Conservation (phyloP, 2,113 vertebrate genomes). For the Ceyx melanurus region DNA sequence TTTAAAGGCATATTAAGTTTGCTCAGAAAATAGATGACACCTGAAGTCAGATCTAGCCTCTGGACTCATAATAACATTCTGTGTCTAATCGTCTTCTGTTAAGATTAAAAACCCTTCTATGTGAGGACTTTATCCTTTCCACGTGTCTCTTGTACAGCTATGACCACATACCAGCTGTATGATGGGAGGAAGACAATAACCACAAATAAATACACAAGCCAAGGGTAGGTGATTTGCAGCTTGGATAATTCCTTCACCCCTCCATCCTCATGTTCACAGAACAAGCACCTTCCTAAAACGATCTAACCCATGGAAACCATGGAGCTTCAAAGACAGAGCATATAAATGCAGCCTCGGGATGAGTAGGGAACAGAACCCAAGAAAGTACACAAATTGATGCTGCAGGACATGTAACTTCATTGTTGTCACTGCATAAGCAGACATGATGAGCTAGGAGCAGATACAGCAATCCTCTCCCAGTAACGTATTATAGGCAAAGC, state of each 20-base stretch:
- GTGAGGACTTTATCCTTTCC: neutral
- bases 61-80: conserved; percentile 1
- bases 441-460: neutral
- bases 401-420: neutral
- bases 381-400: neutral
- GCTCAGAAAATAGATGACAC: neutral
- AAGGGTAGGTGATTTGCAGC: neutral
- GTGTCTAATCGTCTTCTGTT: neutral
- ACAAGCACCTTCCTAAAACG: neutral
- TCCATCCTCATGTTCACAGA: neutral
- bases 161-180: neutral
- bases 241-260: neutral
- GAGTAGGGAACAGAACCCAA: neutral
- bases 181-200: neutral
- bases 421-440: neutral
- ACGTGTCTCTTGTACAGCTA: neutral
- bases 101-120: neutral
- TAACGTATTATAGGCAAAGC: neutral
- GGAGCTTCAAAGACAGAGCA: neutral
- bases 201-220: neutral
- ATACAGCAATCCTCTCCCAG: neutral
- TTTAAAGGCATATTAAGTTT: conserved; percentile 20
- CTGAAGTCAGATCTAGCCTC: conserved; percentile 5
- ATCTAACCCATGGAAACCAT: neutral
- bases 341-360: neutral